These are phyloP conservation scores for Diaperis boleti DNA, from an alignment of 2,888 invertebrate species.

Conservation along the genomic window DNA sequence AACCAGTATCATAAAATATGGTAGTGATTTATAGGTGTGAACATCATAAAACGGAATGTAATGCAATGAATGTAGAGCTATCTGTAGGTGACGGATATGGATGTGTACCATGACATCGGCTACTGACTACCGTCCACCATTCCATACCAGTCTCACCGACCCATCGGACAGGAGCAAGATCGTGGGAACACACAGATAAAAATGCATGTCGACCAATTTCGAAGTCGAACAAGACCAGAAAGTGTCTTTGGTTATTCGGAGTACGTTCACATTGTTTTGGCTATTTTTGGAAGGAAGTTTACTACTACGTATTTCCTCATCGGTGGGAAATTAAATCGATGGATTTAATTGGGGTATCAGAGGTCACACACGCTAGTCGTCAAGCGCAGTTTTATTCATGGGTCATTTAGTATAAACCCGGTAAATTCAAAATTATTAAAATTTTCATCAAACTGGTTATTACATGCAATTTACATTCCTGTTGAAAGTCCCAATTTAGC, in stretches of 20 bases:
- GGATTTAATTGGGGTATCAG: no score
- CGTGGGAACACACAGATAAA: constrained; percentile 48
- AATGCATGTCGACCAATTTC: constrained; percentile 30
- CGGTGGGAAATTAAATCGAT: no score
- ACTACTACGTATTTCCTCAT: no score
- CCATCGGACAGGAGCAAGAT: constrained; percentile 40
- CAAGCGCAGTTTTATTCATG: no score
- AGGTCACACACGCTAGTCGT: no score
- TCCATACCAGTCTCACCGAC: constrained; percentile 39
- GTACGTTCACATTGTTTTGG: background rate
- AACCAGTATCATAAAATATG: constrained; percentile 35
- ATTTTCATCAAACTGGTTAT: no score
- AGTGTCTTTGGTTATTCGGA: background rate
- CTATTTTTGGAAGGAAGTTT: no score
- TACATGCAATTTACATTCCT: no score
- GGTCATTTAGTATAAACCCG: no score
- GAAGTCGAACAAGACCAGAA: constrained; percentile 7
- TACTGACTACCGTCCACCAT: constrained; percentile 50
- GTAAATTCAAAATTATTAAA: no score
- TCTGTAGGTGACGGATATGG: constrained; percentile 53
- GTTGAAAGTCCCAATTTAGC: no score
- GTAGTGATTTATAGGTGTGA: constrained; percentile 41
- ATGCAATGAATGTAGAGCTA: constrained; percentile 49
- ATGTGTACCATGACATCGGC: constrained; percentile 47
- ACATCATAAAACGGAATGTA: constrained; percentile 41